Base-by-base conservation (phyloP, 2,113 vertebrate species). In the Chionis minor region DNA sequence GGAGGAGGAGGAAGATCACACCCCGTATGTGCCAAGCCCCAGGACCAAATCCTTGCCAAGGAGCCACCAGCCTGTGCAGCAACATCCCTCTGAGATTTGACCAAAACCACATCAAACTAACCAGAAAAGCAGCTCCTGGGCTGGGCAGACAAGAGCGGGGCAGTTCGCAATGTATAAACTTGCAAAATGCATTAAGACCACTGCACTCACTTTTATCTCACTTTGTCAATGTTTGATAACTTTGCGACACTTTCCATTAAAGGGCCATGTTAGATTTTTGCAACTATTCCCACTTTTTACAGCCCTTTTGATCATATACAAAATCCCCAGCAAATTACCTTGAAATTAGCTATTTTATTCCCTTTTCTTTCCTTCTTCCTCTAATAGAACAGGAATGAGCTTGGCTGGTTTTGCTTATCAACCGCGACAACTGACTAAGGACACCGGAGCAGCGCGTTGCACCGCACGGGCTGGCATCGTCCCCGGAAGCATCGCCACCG, bases 381-480 rank as follows among this genome's bases (percentile, higher is more conserved):
- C 44, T 82, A 45, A 44, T 55, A 73, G 52, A 75, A 55, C 59
- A 91, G 86, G 84, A 81, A 62, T 38, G 63, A 74, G 45, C 51
- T 81, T 22, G 55, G 51, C 59, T 81, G 84, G 32, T 81, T 93
- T 91, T 83, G 45, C 81, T 95, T 56, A 24, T 56, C 49, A 69
- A 91, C 84, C 58, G 58, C 74, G 66, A 52, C 28, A 56, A 83
- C 75, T 30, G 63, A 30, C 44, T 59, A 56, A 79, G 26, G 66
- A 35, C 47, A 32, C 26, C 2, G 26, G 52, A 55, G 47, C 66
- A 38, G 42, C 0, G 0, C 3, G 21, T 14, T 0, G 3, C 45
- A 30, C 59, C 19, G 4, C 3, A 8, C 1, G 70, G 72, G 54
- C 78, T 73, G 59, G 51, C 59, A 18, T 1, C 5, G 1, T 54